phyloP scores from a whole-genome alignment of 2,113 vertebrate genomes.

The Anolis carolinensis region DNA sequence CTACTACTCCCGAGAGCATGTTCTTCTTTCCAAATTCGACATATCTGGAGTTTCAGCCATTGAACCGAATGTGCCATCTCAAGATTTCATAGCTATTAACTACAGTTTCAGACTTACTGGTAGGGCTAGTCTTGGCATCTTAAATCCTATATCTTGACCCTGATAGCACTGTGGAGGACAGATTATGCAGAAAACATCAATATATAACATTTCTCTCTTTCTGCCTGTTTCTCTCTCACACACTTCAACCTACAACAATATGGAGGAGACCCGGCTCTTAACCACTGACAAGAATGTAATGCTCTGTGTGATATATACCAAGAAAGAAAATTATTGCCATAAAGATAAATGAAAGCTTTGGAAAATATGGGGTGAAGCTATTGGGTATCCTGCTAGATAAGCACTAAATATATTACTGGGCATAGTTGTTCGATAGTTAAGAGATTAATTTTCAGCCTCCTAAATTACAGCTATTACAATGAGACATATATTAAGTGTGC shows the following conservation, averaged over 20 bases:
- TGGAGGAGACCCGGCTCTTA: neutral
- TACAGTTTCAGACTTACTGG: neutral
- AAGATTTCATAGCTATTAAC: neutral
- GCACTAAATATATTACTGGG: neutral
- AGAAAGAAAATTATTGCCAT: slow-evolving; percentile 10
- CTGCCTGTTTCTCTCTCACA: neutral
- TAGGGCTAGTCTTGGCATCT: neutral
- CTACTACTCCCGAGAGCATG: neutral
- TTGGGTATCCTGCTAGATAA: slow-evolving; percentile 18
- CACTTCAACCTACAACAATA: neutral
- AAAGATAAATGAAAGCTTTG: neutral
- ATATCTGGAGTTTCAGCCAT: neutral
- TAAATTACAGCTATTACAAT: neutral
- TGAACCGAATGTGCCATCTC: neutral
- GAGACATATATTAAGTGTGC: neutral
- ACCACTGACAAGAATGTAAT: neutral
- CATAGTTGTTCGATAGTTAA: slow-evolving; percentile 18
- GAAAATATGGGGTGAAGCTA: slow-evolving; percentile 5
- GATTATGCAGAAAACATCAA: neutral
- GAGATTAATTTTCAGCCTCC: slow-evolving; percentile 25
- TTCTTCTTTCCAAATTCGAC: neutral
- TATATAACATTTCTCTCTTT: neutral
- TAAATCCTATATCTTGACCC: neutral
- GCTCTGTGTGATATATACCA: neutral
- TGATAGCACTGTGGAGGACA: neutral